Conservation (phyloP, 2,888 invertebrate species). For the Rhynchonema sp. region DNA sequence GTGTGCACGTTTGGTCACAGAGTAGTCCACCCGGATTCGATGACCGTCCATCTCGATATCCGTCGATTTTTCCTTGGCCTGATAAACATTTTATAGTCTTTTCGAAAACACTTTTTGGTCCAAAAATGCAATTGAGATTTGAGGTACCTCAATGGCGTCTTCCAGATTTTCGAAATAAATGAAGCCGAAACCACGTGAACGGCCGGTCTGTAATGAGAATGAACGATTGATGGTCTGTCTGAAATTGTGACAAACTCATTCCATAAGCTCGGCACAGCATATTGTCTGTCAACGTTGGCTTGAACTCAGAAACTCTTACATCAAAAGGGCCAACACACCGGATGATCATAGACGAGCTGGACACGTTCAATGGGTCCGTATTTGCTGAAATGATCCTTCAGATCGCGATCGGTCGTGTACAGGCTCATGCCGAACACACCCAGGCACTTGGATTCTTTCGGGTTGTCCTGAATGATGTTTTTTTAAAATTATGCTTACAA, state of each 20-base stretch:
- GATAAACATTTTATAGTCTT: too few relatives aligned
- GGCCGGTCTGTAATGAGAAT: slow-evolving; percentile 15
- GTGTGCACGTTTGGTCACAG: slow-evolving; percentile 19
- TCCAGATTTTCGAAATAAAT: slow-evolving; percentile 17
- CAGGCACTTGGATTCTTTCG: slow-evolving; percentile 64
- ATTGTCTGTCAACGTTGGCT: too few relatives aligned
- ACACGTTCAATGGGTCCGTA: slow-evolving; percentile 77
- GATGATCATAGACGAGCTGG: slow-evolving; percentile 84
- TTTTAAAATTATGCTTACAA: too few relatives aligned
- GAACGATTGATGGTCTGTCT: too few relatives aligned
- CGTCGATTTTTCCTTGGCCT: slow-evolving; percentile 8
- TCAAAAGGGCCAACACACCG: slow-evolving; percentile 40
- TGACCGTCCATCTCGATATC: slow-evolving; percentile 14
- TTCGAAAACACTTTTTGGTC: too few relatives aligned
- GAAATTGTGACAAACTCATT: too few relatives aligned
- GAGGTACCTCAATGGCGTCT: slow-evolving; percentile 15
- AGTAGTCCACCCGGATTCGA: slow-evolving; percentile 20
- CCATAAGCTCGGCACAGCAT: too few relatives aligned
- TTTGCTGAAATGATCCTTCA: slow-evolving; percentile 73
- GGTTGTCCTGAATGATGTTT: slow-evolving; percentile 69
- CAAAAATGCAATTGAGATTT: too few relatives aligned
- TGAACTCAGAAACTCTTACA: too few relatives aligned
- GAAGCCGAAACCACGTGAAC: slow-evolving; percentile 23
- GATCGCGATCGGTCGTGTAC: slow-evolving; percentile 72
- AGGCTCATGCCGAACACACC: slow-evolving; percentile 86